Conservation (phyloP, 2,888 invertebrate species). For the Brenthis ino region DNA sequence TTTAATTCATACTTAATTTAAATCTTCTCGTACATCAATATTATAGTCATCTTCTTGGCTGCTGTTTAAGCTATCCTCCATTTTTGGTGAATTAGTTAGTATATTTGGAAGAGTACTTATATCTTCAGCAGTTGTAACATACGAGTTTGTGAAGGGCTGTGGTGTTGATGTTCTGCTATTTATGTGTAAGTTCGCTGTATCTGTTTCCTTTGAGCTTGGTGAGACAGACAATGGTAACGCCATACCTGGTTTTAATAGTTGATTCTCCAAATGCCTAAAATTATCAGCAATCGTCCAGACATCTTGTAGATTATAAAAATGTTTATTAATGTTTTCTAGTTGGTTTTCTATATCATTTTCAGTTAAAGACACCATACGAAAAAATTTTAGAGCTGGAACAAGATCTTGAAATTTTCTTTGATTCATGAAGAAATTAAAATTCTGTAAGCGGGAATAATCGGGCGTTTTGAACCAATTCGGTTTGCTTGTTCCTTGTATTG, state of each 20-base stretch:
- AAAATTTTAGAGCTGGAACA: not conserved
- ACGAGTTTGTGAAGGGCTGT: not conserved
- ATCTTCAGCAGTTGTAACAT: not conserved
- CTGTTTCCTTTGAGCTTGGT: not conserved
- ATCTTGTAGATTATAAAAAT: not conserved
- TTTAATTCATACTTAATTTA: too few relatives aligned
- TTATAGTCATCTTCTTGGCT: too few relatives aligned
- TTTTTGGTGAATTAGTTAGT: too few relatives aligned
- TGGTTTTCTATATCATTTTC: not conserved
- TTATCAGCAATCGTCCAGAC: not conserved
- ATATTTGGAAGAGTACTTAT: too few relatives aligned
- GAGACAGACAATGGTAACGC: not conserved
- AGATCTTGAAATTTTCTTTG: not conserved
- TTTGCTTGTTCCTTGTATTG: too few relatives aligned
- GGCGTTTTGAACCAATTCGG: too few relatives aligned
- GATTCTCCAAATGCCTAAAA: not conserved
- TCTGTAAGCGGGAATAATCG: not conserved
- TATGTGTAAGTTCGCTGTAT: not conserved
- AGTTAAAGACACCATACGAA: not conserved
- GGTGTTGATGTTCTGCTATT: not conserved
- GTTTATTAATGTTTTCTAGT: not conserved
- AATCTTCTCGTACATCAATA: too few relatives aligned
- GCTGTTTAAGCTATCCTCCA: too few relatives aligned
- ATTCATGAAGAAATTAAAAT: not conserved
- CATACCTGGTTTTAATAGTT: conserved; percentile 2